Evolutionary conservation across 2,888 invertebrate genomes (phyloP).

Genomic region (Leptogaster cylindrica): DNA sequence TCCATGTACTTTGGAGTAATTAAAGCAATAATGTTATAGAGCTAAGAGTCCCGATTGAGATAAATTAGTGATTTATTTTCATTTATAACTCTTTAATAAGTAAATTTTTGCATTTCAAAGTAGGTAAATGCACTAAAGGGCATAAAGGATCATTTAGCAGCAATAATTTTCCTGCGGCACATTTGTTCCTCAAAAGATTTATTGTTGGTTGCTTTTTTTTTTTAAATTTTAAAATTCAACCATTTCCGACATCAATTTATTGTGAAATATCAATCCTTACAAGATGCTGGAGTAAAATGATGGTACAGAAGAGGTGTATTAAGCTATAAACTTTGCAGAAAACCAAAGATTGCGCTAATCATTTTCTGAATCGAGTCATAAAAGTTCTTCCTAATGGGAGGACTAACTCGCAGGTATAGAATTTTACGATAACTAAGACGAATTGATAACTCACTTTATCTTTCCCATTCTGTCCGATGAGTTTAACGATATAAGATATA

Average conservation of each 20-base stretch:
- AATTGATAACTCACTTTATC: constrained; percentile 8
- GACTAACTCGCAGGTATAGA: constrained; percentile 2
- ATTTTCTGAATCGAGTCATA: constrained; percentile 33
- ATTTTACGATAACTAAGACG: constrained; percentile 8
- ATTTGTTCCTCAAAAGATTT: not conserved
- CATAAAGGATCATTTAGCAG: constrained; percentile 12
- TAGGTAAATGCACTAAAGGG: not conserved
- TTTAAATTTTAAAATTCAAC: not conserved
- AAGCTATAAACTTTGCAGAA: constrained; percentile 18
- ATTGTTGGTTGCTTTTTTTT: not conserved
- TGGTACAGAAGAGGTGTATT: constrained; percentile 12
- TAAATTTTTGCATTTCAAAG: constrained; percentile 7
- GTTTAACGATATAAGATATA: too few species aligned
- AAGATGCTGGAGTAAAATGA: not conserved
- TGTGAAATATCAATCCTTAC: constrained; percentile 3
- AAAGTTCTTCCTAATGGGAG: constrained; percentile 19
- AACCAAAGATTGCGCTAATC: constrained; percentile 7
- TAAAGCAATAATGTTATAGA: too few species aligned
- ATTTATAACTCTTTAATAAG: constrained; percentile 21
- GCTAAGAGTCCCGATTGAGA: too few species aligned
- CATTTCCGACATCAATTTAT: not conserved
- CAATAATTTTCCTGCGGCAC: constrained; percentile 11
- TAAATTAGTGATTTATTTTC: too few species aligned
- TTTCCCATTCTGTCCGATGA: not conserved
- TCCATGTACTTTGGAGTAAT: too few species aligned